Percentiles rank a stretch among this genome's conserved stretches.
Conservation (phyloP, 2,797 vertebrate genomes). For the Erithacus rubecula region DNA sequence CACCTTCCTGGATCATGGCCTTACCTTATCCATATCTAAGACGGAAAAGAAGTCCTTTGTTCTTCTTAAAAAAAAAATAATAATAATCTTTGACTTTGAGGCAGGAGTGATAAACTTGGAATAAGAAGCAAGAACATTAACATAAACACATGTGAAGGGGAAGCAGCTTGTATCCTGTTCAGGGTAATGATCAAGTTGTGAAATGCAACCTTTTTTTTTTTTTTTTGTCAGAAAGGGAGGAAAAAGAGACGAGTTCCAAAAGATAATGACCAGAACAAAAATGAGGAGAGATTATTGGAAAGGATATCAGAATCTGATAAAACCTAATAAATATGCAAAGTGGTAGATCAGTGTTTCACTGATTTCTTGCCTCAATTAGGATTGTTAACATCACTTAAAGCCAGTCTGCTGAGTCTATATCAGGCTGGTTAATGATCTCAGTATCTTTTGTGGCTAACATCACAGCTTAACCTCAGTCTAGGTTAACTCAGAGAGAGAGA, state of each 20-base stretch:
- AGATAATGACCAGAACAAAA: neutral
- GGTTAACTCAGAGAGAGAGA: neutral
- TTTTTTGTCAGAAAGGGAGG: neutral
- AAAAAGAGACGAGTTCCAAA: neutral
- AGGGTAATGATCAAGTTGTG: neutral
- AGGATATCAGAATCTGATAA: neutral
- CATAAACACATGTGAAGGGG: neutral
- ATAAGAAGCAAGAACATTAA: neutral
- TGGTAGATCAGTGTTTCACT: neutral
- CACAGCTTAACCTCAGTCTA: neutral
- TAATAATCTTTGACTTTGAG: neutral
- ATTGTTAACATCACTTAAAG: neutral
- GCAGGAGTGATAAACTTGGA: neutral
- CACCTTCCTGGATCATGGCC: neutral
- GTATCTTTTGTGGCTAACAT: neutral
- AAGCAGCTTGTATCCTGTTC: neutral
- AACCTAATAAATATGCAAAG: neutral
- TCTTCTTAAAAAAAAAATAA: neutral
- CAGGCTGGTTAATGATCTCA: neutral
- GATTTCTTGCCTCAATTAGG: neutral
- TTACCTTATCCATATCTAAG: slow-evolving; percentile 1
- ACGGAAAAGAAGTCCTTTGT: neutral
- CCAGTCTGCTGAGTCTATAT: neutral
- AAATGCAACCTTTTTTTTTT: neutral
- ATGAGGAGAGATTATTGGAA: neutral